These are phyloP conservation scores for Drosophila nigritarsus DNA, from an alignment of 2,888 invertebrate species.

Conservation along the genomic window DNA sequence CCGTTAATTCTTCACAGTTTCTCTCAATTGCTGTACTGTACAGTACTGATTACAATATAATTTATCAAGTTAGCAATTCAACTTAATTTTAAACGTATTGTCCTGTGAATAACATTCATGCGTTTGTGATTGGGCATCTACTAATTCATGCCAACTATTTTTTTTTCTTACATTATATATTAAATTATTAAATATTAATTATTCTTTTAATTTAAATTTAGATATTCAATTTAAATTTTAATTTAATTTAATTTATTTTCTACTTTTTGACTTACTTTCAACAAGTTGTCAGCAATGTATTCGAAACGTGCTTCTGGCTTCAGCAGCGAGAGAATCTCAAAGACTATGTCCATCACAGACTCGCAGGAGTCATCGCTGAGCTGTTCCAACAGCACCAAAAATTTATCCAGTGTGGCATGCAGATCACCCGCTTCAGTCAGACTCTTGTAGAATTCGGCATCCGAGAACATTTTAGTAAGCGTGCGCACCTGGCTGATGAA, in stretches of 20 bases:
- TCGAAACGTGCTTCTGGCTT: conserved; percentile 86
- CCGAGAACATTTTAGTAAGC: conserved; percentile 87
- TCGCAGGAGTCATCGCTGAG: conserved; percentile 86
- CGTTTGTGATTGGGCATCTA: background rate
- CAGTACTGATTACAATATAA: background rate
- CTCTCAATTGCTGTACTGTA: no score
- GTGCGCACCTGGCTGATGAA: conserved; percentile 86
- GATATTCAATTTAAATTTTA: background rate
- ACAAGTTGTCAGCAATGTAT: conserved; percentile 86
- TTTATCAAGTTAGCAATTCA: background rate
- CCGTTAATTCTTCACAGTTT: background rate
- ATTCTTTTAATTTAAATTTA: background rate
- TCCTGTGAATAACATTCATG: background rate
- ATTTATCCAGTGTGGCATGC: conserved; percentile 71
- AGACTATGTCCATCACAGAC: conserved; percentile 88
- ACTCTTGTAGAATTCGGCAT: conserved; percentile 85
- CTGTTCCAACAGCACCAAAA: conserved; percentile 69
- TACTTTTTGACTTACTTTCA: conserved; percentile 85
- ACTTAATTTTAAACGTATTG: background rate
- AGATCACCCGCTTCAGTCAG: conserved; percentile 82
- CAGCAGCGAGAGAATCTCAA: conserved; percentile 87
- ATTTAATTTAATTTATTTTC: background rate
- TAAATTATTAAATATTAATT: background rate
- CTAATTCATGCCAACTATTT: background rate
- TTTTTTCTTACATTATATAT: background rate